Conservation (phyloP, 1,140 invertebrate species). For the Drosophila ogumai region DNA sequence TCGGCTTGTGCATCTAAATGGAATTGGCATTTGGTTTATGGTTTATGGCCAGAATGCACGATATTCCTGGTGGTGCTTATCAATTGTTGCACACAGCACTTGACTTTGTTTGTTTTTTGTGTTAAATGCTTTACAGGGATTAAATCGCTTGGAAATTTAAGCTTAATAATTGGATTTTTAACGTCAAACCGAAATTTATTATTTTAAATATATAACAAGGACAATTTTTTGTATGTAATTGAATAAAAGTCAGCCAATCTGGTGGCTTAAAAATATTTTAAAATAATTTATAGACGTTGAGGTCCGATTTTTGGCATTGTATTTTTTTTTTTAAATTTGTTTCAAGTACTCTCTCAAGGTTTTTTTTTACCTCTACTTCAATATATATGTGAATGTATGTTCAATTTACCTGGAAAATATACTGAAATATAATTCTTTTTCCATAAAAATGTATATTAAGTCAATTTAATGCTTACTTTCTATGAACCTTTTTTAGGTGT, state of each 20-base stretch:
- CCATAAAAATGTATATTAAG: too few species aligned
- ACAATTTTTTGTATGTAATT: too few species aligned
- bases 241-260: not conserved
- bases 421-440: too few species aligned
- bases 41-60: constrained; percentile 42
- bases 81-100: constrained; percentile 30
- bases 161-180: constrained; percentile 3
- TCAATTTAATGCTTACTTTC: not conserved
- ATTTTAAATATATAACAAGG: not conserved
- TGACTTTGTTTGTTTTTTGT: constrained; percentile 13
- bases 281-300: not conserved
- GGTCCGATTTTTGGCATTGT: not conserved
- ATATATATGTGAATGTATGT: too few species aligned
- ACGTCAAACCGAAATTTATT: not conserved
- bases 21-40: constrained; percentile 32
- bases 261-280: not conserved
- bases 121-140: constrained; percentile 14
- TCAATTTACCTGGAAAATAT: too few species aligned
- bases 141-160: constrained; percentile 13
- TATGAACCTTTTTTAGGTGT: not conserved
- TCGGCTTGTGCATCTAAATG: constrained; percentile 49
- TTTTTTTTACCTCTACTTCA: too few species aligned
- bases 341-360: too few species aligned
- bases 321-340: not conserved
- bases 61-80: constrained; percentile 10